Evolutionary conservation across 2,888 invertebrate genomes (phyloP), one percentile per base, ranked within the genome.

Genomic region (Venusia cambrica): DNA sequence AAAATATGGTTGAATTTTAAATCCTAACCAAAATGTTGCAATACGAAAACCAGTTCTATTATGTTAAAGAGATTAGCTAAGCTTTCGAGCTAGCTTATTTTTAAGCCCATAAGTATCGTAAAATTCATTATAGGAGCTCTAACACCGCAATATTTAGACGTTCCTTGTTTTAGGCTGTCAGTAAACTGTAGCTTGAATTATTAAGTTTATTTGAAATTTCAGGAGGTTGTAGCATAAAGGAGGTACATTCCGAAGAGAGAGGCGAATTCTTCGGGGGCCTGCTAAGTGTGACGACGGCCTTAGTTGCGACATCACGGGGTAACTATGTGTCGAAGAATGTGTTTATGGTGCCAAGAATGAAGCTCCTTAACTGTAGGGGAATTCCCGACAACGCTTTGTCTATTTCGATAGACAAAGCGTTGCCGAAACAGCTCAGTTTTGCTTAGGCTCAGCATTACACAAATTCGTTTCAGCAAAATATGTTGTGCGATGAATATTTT

Each of bases 261-360:
- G 65, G 66, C 60, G 62, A 81, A 84, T 87, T 83, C 83, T 75
- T 60, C 31, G 51, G 55, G 62, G 66, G 63, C 65, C 60, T 62
- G 37, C 68, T 68, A 75, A 74, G 70, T 72, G 71, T 74, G 72
- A 74, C 62, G 58, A 51, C 59, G 54, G 69, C 67, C 71, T 73
- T 73, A 75, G 76, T 76, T 71, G 76, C 69, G 75, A 78, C 80
- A 72, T 74, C 74, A 62, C 51, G 61, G 61, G 62, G 61, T 70
- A 85, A 85, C 83, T 81, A 84, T 84, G 83, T 81, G 84, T 77
- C 76, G 74, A 81, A 84, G 81, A 83, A 85, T 85, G 83, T 78
- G 79, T 84, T 83, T 83, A 81, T 75, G 73, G 75, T 76, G 80
- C 78, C 80, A 79, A 74, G 77, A 78, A 79, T 79, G 73, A 65